Evolutionary conservation across 2,888 invertebrate species (phyloP).

Genomic region (Hololepta plana): DNA sequence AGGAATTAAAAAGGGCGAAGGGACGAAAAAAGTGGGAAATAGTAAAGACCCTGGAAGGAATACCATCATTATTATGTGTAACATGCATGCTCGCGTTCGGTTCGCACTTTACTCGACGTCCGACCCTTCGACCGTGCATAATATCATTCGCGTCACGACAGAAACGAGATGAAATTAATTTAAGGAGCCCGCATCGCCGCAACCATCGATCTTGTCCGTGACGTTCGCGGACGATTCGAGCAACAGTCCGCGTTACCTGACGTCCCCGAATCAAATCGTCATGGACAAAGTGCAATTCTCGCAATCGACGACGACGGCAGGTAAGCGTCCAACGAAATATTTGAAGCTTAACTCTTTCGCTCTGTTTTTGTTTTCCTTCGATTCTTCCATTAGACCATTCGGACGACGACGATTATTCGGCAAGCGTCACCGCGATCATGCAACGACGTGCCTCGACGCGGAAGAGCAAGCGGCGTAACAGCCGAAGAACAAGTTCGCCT

Average conservation of each 20-base stretch:
- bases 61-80: no score
- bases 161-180: no score
- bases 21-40: no score
- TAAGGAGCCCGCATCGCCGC: slow-evolving; percentile 45
- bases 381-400: slow-evolving; percentile 22
- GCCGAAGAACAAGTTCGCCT: slow-evolving; percentile 40
- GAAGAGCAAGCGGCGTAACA: slow-evolving; percentile 44
- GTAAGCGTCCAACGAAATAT: slow-evolving; percentile 5
- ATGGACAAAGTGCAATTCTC: slow-evolving; percentile 10
- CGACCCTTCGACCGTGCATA: no score
- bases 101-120: no score
- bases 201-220: slow-evolving; percentile 51
- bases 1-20: no score
- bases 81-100: no score
- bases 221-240: slow-evolving; percentile 45
- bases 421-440: slow-evolving; percentile 69
- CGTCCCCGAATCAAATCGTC: no score
- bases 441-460: slow-evolving; percentile 60
- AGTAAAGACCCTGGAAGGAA: no score
- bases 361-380: slow-evolving; percentile 1
- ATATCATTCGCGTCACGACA: no score
- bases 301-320: slow-evolving; percentile 5
- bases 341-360: background rate
- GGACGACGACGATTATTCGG: slow-evolving; percentile 70
- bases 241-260: no score